Percentiles rank a stretch among this genome's conserved stretches.
These are phyloP conservation scores for Mungos mungo DNA, from an alignment of 2,113 vertebrate genomes.

Conservation along the genomic window DNA sequence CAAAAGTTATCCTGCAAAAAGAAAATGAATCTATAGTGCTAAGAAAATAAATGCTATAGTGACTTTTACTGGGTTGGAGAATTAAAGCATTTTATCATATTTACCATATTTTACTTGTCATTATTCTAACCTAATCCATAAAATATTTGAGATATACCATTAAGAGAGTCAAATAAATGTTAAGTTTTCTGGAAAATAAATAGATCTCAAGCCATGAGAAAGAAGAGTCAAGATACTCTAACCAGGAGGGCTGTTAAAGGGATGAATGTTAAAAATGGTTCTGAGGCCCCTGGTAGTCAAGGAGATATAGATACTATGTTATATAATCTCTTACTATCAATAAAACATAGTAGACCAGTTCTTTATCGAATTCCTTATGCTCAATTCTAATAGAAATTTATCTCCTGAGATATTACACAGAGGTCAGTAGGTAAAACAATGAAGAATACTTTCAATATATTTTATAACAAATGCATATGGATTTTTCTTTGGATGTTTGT, in stretches of 20 bases:
- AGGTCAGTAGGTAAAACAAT: background rate
- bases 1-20: background rate
- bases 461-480: background rate
- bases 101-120: background rate
- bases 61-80: background rate
- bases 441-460: constrained; percentile 11
- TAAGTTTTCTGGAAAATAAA: constrained; percentile 17
- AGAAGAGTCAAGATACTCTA: background rate
- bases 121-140: background rate
- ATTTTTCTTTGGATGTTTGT: constrained; percentile 34
- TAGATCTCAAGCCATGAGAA: background rate
- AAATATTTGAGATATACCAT: background rate
- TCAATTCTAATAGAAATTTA: constrained; percentile 36
- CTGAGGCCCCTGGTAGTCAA: background rate
- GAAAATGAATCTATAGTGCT: background rate
- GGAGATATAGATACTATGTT: background rate
- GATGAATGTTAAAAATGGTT: background rate
- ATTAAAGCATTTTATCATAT: background rate
- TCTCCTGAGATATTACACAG: background rate
- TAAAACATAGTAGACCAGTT: background rate
- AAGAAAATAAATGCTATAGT: background rate
- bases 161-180: background rate
- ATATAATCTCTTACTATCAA: background rate
- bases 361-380: constrained; percentile 16
- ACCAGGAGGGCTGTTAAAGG: background rate